Evolutionary conservation across 1,140 invertebrate genomes (phyloP), one percentile per base, ranked within the genome.

Genomic region (Orussus abietinus): DNA sequence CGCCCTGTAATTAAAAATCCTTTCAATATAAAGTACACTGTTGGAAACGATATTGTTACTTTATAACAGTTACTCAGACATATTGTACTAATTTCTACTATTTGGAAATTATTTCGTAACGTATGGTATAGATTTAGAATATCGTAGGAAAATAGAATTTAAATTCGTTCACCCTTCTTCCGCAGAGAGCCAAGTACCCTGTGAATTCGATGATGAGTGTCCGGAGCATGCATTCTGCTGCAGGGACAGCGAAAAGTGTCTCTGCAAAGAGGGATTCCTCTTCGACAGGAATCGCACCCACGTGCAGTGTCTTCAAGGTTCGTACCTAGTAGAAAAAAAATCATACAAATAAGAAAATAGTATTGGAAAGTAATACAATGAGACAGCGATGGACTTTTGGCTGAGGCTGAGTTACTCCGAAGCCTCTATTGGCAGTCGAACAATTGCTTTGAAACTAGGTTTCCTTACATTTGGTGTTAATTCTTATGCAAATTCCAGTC

Each of bases 151-250:
- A n/a, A n/a, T n/a, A n/a, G n/a, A n/a, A n/a, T n/a, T n/a, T n/a
- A n/a, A n/a, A n/a, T n/a, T n/a, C n/a, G n/a, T n/a, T n/a, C n/a
- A n/a, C n/a, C n/a, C n/a, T 40, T 31, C 45, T 39, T 38, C 53
- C 60, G 11, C 49, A 66, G 59, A 56, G 21, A 62, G 51, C n/a
- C 34, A 59, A 18, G 45, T 45, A 3, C 25, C 26, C 10, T 66
- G 63, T 38, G 43, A 33, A 9, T 62, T 57, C 42, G 59, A 64
- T 31, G 47, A 7, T 18, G 59, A 66, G 7, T 66, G 63, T 34
- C 51, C 56, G 15, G 38, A 50, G 12, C 64, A 66, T 15, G 63
- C 63, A 2, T 62, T 52, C 25, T 66, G 63, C 28, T 47, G 36
- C n/a, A n/a, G n/a, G 40, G 50, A 55, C 21, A 49, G 52, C 4